Base-by-base conservation (phyloP, 2,113 vertebrate species). In the Corynorhinus townsendii region DNA sequence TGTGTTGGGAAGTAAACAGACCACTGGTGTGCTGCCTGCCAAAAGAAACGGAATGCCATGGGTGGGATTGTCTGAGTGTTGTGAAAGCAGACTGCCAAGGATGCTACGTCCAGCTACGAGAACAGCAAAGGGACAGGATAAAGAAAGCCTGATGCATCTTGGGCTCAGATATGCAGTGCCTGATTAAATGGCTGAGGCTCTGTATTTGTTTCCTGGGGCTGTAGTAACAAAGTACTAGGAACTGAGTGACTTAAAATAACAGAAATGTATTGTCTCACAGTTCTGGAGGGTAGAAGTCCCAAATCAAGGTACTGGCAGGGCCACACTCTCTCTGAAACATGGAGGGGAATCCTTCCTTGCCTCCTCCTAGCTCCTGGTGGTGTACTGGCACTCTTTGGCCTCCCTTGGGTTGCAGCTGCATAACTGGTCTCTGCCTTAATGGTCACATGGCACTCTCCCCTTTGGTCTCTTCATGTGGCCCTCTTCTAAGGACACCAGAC, bases 1-100 rank as follows among this genome's bases (percentile, higher is more conserved):
- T 71, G 68, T 96, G 77, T 82, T 11, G 73, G 90, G 95, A 97
- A 96, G 92, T 97, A 96, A 96, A 95, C 85, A 96, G 84, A 93
- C 85, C 88, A 89, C 82, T 88, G 92, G 33, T 93, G 85, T 28
- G 73, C 79, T 83, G 94, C 43, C 77, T 91, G 90, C 68, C 77
- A 26, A 64, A 24, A 69, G 64, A 81, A 69, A 59, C 2, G 30
- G 68, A 64, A 80, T 47, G 66, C 56, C 92, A 85, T 66, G 90
- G 49, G 90, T 82, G 59, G 89, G 81, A 91, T 56, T 89, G 40
- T 56, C 84, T 47, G 38, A 76, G 80, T 66, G 64, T 93, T 76
- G 35, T 88, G 69, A 68, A 64, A 95, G 72, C 85, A 52, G 82
- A 88, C 49, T 1, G 15, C 82, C 22, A 15, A 91, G 59, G 80